phyloP scores from a whole-genome alignment of 2,797 vertebrate species.

The Cirrhinus molitorella region DNA sequence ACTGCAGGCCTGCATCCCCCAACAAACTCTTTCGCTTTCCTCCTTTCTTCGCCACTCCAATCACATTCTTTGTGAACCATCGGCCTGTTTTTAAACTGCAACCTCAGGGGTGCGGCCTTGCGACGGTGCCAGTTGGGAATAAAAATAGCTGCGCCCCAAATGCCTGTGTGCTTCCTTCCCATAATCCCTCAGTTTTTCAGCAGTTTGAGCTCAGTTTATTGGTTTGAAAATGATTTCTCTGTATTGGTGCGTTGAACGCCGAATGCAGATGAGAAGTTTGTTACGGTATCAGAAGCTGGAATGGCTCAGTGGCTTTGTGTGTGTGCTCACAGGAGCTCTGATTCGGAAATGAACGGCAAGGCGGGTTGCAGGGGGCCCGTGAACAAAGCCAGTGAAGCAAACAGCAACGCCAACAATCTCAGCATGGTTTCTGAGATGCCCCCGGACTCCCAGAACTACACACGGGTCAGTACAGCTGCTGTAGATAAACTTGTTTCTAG shows the following conservation, averaged over 20 bases:
- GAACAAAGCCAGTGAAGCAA: slow-evolving; percentile 73
- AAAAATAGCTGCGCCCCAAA: slow-evolving; percentile 63
- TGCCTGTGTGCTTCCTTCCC: slow-evolving; percentile 53
- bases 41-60: slow-evolving; percentile 43
- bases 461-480: slow-evolving; percentile 79
- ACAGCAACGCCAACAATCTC: slow-evolving; percentile 78
- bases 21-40: slow-evolving; percentile 30
- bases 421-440: slow-evolving; percentile 86
- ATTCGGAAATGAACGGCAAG: slow-evolving; percentile 90
- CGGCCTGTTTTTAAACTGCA: slow-evolving; percentile 61
- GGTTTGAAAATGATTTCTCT: slow-evolving; percentile 25
- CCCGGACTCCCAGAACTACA: slow-evolving; percentile 78
- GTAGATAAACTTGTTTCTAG: not conserved
- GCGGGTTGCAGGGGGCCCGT: slow-evolving; percentile 74
- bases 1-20: slow-evolving; percentile 47
- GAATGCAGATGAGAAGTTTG: slow-evolving; percentile 15
- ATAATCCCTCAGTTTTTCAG: slow-evolving; percentile 46
- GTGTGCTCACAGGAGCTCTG: slow-evolving; percentile 68
- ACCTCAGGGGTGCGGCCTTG: slow-evolving; percentile 66
- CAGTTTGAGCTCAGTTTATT: slow-evolving; percentile 26
- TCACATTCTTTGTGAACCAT: slow-evolving; percentile 63
- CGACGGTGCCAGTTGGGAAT: slow-evolving; percentile 53
- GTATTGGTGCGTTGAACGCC: not conserved
- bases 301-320: slow-evolving; percentile 51
- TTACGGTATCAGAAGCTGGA: slow-evolving; percentile 4